Conservation (phyloP, 2,797 vertebrate species). For the Poeciliopsis gracilis region DNA sequence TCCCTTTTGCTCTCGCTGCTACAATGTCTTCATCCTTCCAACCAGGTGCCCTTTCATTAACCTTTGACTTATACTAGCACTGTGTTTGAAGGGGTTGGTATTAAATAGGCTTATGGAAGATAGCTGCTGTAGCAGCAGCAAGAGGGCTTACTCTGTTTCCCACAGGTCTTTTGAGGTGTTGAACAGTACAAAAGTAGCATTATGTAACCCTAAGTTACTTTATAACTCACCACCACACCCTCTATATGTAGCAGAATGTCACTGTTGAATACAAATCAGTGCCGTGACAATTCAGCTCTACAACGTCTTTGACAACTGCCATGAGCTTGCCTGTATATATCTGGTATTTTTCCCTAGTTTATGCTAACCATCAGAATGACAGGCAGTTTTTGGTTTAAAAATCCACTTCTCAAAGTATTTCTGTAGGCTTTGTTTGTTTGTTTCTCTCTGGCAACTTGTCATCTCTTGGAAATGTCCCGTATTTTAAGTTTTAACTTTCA, state of each 20-base stretch:
- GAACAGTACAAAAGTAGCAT: constrained; percentile 57
- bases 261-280: neutral
- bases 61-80: constrained; percentile 83
- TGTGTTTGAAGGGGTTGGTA: constrained; percentile 81
- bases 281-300: neutral
- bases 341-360: neutral
- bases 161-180: constrained; percentile 74
- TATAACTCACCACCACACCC: constrained; percentile 27
- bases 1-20: constrained; percentile 76
- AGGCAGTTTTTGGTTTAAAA: neutral
- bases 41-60: constrained; percentile 85
- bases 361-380: neutral
- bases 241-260: constrained; percentile 6
- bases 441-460: neutral
- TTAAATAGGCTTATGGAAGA: constrained; percentile 81
- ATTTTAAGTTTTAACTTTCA: neutral
- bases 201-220: constrained; percentile 64
- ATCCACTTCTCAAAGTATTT: neutral
- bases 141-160: constrained; percentile 71
- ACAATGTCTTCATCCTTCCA: constrained; percentile 84
- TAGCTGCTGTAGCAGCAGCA: constrained; percentile 60
- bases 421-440: neutral
- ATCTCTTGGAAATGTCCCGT: neutral
- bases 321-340: neutral
- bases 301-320: neutral